Conservation (phyloP, 2,888 invertebrate species). For the Agonopterix heracliana region DNA sequence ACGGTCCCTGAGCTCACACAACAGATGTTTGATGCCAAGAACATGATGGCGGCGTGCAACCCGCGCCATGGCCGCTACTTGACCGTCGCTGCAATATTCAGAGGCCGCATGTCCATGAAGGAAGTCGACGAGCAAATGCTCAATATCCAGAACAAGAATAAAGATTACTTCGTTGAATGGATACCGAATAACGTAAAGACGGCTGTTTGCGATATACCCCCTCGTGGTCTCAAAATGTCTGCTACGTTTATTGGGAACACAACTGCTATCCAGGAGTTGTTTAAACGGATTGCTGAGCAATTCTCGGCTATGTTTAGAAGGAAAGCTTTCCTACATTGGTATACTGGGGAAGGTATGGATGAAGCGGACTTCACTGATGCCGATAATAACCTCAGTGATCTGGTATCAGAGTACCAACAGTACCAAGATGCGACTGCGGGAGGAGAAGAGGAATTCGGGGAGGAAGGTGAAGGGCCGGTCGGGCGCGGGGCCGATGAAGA, state of each 20-base stretch:
- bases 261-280: conserved; percentile 90
- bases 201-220: conserved; percentile 88
- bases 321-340: conserved; percentile 97
- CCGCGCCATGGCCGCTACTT: conserved; percentile 92
- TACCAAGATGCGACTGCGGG: conserved; percentile 87
- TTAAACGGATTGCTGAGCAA: conserved; percentile 90
- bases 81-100: conserved; percentile 91
- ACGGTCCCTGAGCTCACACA: conserved; percentile 92
- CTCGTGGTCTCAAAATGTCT: conserved; percentile 85
- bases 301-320: conserved; percentile 94
- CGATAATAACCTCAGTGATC: conserved; percentile 93
- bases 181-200: conserved; percentile 87
- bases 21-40: conserved; percentile 95
- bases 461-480: conserved; percentile 59
- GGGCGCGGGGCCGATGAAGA: conserved; percentile 26
- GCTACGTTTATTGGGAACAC: conserved; percentile 91
- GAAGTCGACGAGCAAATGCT: conserved; percentile 90
- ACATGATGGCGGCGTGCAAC: conserved; percentile 97
- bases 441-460: conserved; percentile 85
- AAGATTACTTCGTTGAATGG: conserved; percentile 86
- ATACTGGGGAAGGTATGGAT: conserved; percentile 97
- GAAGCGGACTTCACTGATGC: conserved; percentile 96
- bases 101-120: conserved; percentile 95
- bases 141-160: conserved; percentile 85
- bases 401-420: conserved; percentile 93